Conservation (phyloP, 2,888 invertebrate species). For the Agonopterix subpropinquella region DNA sequence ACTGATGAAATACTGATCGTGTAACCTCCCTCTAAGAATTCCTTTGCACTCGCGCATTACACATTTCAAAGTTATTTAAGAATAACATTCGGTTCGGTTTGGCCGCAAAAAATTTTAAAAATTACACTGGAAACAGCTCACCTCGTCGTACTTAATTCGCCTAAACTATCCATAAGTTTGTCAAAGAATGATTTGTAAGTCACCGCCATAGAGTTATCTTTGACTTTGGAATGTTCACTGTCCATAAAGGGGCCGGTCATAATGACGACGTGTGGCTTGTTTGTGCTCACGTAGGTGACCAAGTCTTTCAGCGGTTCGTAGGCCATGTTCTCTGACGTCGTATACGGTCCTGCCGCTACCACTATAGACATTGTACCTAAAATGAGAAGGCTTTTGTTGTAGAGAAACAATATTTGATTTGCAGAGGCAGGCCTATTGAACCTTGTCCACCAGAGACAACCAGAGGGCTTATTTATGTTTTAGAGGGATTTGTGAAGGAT, state of each 20-base stretch:
- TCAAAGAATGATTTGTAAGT: conserved; percentile 86
- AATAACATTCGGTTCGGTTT: no score
- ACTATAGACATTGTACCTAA: conserved; percentile 79
- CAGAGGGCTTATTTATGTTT: no score
- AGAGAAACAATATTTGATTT: no score
- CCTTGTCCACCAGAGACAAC: no score
- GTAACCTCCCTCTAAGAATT: no score
- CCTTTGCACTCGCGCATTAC: no score
- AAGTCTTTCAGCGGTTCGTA: conserved; percentile 90
- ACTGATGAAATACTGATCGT: no score
- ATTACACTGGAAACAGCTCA: no score
- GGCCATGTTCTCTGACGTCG: conserved; percentile 82
- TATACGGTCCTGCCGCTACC: conserved; percentile 90
- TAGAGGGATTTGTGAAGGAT: no score
- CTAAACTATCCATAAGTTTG: conserved; percentile 79
- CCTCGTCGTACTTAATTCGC: conserved; percentile 74
- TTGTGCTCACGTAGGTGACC: conserved; percentile 77
- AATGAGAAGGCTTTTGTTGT: background rate
- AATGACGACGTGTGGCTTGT: conserved; percentile 87
- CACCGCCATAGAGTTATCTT: conserved; percentile 77
- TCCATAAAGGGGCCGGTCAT: conserved; percentile 92
- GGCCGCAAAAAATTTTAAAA: no score
- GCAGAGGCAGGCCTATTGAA: no score
- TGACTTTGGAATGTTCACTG: conserved; percentile 78
- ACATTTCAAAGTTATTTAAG: no score